Conservation (phyloP, 2,888 invertebrate species). For the Polydesmus complanatus region DNA sequence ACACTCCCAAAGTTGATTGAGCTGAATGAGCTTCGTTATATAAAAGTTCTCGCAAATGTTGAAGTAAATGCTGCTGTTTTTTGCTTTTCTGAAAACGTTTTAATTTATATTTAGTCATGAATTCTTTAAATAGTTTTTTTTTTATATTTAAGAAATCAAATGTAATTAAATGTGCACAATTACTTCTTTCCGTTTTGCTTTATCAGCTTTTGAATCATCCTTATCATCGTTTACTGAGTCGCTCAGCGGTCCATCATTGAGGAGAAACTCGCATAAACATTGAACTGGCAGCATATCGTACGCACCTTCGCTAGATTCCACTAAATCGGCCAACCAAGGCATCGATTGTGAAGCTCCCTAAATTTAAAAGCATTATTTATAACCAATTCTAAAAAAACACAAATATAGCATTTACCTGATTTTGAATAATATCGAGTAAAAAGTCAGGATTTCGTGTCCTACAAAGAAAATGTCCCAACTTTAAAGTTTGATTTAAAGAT, state of each 20-base stretch:
- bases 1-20: conserved; percentile 58
- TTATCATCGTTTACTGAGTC: conserved; percentile 26
- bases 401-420: conserved; percentile 42
- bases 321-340: conserved; percentile 92
- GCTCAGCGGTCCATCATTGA: conserved; percentile 34
- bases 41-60: conserved; percentile 45
- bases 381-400: background rate
- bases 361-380: background rate
- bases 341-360: conserved; percentile 61
- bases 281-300: conserved; percentile 87
- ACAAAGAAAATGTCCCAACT: conserved; percentile 78
- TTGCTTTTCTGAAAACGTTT: conserved; percentile 41
- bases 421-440: conserved; percentile 76
- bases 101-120: too few relatives aligned
- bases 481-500: conserved; percentile 57
- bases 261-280: conserved; percentile 87
- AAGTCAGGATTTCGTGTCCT: conserved; percentile 80
- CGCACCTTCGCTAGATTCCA: conserved; percentile 79
- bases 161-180: background rate
- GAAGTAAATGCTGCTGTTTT: conserved; percentile 60
- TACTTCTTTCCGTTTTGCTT: conserved; percentile 27
- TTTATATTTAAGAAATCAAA: background rate
- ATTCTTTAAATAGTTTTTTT: background rate
- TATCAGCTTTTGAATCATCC: conserved; percentile 35
- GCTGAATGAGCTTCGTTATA: conserved; percentile 37